phyloP scores from a whole-genome alignment of 2,888 invertebrate species.

The Mylabris sibirica region DNA sequence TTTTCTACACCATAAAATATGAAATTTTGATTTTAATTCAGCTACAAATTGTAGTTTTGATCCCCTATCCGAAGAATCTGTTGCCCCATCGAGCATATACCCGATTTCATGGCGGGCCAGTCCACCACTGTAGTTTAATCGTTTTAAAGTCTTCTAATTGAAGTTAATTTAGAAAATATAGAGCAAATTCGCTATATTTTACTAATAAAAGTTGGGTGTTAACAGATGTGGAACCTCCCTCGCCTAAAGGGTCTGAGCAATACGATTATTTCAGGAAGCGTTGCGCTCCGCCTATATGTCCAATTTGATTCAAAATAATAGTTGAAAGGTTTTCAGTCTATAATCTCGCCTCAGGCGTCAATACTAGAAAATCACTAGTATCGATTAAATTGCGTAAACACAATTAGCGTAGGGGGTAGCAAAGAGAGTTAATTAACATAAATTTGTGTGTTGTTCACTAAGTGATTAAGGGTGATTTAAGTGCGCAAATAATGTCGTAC shows the following conservation, averaged over 20 bases:
- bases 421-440: conserved; percentile 31
- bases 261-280: conserved; percentile 25
- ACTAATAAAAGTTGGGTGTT: conserved; percentile 35
- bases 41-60: no score
- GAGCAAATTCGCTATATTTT: conserved; percentile 22
- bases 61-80: no score
- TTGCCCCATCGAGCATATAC: no score
- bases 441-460: conserved; percentile 18
- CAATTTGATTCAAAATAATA: conserved; percentile 43
- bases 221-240: conserved; percentile 41
- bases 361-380: not conserved
- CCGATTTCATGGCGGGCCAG: no score
- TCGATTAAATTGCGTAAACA: not conserved
- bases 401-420: conserved; percentile 20
- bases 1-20: no score
- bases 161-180: not conserved
- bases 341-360: conserved; percentile 37
- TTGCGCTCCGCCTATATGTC: conserved; percentile 41
- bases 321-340: conserved; percentile 38
- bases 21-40: no score
- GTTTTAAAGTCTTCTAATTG: not conserved
- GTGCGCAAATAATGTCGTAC: conserved; percentile 49
- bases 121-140: not conserved
- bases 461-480: conserved; percentile 18
- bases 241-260: conserved; percentile 40